Base-by-base conservation (phyloP, 2,888 invertebrate species). In the Lepidocyrtinus sp. region DNA sequence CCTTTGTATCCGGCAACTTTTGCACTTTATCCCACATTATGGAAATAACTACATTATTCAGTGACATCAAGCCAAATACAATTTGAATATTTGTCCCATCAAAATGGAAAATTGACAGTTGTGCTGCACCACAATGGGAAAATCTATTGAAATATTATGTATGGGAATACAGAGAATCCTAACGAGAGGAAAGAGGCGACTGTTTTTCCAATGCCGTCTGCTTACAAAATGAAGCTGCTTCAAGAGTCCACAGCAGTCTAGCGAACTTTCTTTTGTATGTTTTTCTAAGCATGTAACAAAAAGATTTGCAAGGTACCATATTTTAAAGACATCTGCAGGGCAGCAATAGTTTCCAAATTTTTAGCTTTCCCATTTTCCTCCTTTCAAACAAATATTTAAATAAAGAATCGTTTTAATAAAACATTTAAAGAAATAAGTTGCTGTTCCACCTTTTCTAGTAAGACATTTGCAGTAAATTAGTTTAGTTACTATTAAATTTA, bases 201-300 rank as follows among this genome's bases (percentile, higher is more conserved):
- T 55, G 55, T 55, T n/a, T 55, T 55, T 9, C 17, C 3, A 15
- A 55, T 15, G 55, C 17, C 17, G 55, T 55, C 55, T 55, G 55
- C n/a, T 55, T 55, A n/a, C n/a, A 55, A 36, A 55, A 55, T 55
- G 55, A 55, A 17, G 12, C 36, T 55, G 9, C 17, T 55, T 55
- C 15, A n/a, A 55, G 55, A n/a, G n/a, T 55, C n/a, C 55, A 55
- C 17, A n/a, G 55, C 55, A 55, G 55, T 55, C 55, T 55, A 7
- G 12, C 36, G 17, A 55, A 55, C n/a, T 9, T n/a, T 36, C 36
- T 5, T 12, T 36, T n/a, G n/a, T n/a, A n/a, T n/a, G n/a, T n/a
- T n/a, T n/a, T n/a, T n/a, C n/a, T n/a, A n/a, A n/a, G n/a, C n/a
- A n/a, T n/a, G n/a, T n/a, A n/a, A n/a, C n/a, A n/a, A n/a, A n/a